phyloP scores from a whole-genome alignment of 2,113 vertebrate genomes.

The Urocitellus parryii region DNA sequence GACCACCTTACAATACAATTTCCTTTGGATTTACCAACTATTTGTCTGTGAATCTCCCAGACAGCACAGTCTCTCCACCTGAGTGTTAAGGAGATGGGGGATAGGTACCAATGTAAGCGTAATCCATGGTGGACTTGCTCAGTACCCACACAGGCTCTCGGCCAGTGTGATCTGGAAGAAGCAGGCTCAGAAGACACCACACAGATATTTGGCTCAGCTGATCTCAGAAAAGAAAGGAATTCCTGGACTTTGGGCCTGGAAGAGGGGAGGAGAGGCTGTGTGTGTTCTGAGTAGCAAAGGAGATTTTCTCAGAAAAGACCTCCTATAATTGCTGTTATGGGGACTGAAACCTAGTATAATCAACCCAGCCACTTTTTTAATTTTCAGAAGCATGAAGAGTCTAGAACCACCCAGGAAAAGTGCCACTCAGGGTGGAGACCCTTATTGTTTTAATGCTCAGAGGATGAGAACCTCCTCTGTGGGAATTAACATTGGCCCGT shows the following conservation, averaged over 20 bases:
- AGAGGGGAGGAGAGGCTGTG: not conserved
- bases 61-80: not conserved
- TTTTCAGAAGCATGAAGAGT: not conserved
- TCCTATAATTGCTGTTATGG: not conserved
- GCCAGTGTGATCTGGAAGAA: not conserved
- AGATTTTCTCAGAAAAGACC: not conserved
- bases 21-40: not conserved
- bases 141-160: too few relatives aligned
- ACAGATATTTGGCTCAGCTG: not conserved
- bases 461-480: not conserved
- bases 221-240: not conserved
- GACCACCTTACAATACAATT: too few relatives aligned
- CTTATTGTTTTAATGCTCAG: not conserved
- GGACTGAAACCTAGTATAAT: not conserved
- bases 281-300: not conserved
- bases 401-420: not conserved
- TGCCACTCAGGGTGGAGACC: too few relatives aligned
- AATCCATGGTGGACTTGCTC: fast-evolving
- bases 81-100: not conserved
- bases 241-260: not conserved
- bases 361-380: not conserved
- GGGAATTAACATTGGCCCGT: not conserved
- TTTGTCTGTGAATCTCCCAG: not conserved
- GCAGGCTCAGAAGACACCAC: not conserved
- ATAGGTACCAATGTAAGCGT: not conserved